Conservation (phyloP, 2,113 vertebrate genomes). For the Salvelinus namaycush region DNA sequence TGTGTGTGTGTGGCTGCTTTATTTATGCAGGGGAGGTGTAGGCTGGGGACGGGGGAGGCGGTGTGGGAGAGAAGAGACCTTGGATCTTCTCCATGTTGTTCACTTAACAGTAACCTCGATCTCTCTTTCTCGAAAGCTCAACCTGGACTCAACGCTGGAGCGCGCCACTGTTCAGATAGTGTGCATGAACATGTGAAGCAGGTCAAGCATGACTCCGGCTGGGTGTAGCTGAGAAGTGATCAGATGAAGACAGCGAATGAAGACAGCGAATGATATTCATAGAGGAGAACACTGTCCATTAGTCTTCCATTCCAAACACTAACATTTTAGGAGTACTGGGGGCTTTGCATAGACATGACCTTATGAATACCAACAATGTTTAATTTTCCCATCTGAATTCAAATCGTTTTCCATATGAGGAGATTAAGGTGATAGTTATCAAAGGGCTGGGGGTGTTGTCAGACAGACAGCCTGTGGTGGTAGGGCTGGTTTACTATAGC, state of each 20-base stretch:
- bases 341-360: conserved; percentile 42
- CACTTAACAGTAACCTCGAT: not conserved
- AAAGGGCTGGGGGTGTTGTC: conserved; percentile 21
- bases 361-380: conserved; percentile 59
- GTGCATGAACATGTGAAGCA: not conserved
- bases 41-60: not conserved
- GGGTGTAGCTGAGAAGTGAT: not conserved
- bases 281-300: conserved; percentile 47
- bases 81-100: not conserved
- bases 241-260: conserved; percentile 37
- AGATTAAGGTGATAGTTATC: conserved; percentile 32
- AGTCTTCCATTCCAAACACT: conserved; percentile 55
- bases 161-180: not conserved
- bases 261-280: conserved; percentile 57
- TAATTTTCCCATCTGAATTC: conserved; percentile 54
- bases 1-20: not conserved
- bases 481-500: not conserved
- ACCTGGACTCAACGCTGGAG: not conserved
- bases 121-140: not conserved
- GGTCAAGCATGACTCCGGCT: conserved; percentile 8
- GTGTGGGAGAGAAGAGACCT: not conserved
- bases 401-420: conserved; percentile 3
- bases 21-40: not conserved
- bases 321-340: conserved; percentile 53
- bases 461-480: conserved; percentile 2